Percentiles rank a stretch among this genome's conserved stretches.
Conservation (phyloP, 2,888 invertebrate genomes). For the Tachystola acroxantha region DNA sequence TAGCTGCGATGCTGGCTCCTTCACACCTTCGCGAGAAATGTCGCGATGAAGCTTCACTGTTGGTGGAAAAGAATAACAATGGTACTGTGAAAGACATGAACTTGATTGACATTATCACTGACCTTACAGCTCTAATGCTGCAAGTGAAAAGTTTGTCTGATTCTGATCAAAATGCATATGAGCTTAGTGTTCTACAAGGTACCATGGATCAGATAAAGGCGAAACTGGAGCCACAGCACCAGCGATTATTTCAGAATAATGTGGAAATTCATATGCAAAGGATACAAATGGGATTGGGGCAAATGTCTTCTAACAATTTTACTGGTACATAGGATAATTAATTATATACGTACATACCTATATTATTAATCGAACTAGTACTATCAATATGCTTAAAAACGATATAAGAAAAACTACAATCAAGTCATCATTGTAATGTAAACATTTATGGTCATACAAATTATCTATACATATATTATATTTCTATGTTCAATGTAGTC, state of each 20-base stretch:
- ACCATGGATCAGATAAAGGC: constrained; percentile 93
- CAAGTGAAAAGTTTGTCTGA: constrained; percentile 89
- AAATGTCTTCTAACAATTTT: constrained; percentile 48
- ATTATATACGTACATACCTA: neutral
- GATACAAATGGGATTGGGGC: constrained; percentile 86
- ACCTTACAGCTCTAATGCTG: constrained; percentile 92
- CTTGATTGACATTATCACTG: constrained; percentile 88
- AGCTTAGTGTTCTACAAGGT: constrained; percentile 92
- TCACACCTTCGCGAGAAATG: constrained; percentile 93
- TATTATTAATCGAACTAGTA: neutral
- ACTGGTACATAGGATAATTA: constrained; percentile 29
- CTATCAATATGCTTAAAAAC: neutral
- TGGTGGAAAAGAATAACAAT: constrained; percentile 85
- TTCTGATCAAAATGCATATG: constrained; percentile 92
- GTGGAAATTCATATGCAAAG: constrained; percentile 95
- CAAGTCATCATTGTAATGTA: too few species aligned
- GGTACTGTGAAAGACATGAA: constrained; percentile 79
- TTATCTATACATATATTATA: too few species aligned
- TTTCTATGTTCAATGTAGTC: too few species aligned
- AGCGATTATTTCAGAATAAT: constrained; percentile 88
- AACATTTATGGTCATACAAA: too few species aligned
- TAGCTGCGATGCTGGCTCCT: constrained; percentile 92
- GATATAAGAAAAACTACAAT: too few species aligned
- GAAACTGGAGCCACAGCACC: constrained; percentile 86
- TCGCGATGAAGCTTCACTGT: constrained; percentile 88